Percentiles rank a stretch among this genome's conserved stretches.
Evolutionary conservation across 1,140 invertebrate genomes (phyloP).

Genomic region (Drosophila dunni): DNA sequence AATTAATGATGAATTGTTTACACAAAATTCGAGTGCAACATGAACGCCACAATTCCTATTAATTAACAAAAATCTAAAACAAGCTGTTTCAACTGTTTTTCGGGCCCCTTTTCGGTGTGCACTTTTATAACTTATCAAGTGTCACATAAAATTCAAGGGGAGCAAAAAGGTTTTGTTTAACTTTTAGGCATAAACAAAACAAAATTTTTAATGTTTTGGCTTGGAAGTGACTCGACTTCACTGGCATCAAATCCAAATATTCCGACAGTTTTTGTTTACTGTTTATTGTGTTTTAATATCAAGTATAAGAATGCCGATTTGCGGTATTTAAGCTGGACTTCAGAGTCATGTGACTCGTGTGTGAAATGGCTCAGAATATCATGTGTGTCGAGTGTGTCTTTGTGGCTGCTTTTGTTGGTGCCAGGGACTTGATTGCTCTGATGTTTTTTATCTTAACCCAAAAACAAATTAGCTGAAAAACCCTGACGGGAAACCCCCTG

Average conservation of each 20-base stretch:
- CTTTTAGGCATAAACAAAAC: background rate
- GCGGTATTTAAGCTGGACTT: constrained; percentile 9
- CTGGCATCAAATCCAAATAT: background rate
- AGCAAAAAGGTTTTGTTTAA: background rate
- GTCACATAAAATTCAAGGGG: background rate
- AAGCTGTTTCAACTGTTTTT: background rate
- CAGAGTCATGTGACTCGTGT: constrained; percentile 31
- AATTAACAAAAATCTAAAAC: background rate
- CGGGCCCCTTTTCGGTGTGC: background rate
- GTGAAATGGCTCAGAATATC: constrained; percentile 31
- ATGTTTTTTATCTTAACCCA: constrained; percentile 1
- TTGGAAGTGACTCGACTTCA: background rate
- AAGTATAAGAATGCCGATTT: constrained; percentile 10
- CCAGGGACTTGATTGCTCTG: constrained; percentile 26
- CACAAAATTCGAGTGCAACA: background rate
- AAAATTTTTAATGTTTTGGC: background rate
- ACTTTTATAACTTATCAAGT: background rate
- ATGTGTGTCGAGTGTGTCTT: too few species aligned
- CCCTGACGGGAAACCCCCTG: constrained; percentile 6
- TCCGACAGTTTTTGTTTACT: background rate
- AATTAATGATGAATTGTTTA: constrained; percentile 24
- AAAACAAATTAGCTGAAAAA: constrained; percentile 9
- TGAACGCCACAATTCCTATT: background rate
- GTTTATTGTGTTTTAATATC: constrained; percentile 14
- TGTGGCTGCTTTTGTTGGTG: constrained; percentile 12